Base-by-base conservation (phyloP, 1,140 invertebrate genomes). In the Sesamia nonagrioides region DNA sequence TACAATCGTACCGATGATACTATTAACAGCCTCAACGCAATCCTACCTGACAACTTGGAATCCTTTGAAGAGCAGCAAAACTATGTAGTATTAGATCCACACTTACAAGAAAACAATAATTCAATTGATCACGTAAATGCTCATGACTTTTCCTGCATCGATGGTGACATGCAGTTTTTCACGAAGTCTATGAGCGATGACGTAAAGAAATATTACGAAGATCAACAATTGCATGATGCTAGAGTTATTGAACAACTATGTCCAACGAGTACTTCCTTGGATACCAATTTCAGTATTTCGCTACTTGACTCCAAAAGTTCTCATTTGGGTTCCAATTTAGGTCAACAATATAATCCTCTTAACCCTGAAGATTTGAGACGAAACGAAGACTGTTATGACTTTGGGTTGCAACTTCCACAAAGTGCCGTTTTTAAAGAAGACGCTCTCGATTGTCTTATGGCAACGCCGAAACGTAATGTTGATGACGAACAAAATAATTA, bases 151-250 rank as follows among this genome's bases (percentile, higher is more conserved):
- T 91, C 93, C 9, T 90, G 92, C 61, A 94, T 95, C 21, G 93
- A 94, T 73, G 92, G 88, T 35, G 93, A 95, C 60, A 91, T 94
- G 91, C 92, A 94, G 66, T 95, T 92, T 58, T 93, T 94, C 78
- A 93, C 92, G 1, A 94, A 95, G 82, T 91, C 92, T 61, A 91
- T 95, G 89, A 94, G 90, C 54, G 93, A 95, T 18, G 93, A 95
- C 52, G 92, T 95, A 2, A 94, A 93, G 77, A 93, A 95, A 79
- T 95, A 90, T 88, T 95, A 95, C 61, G 88, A 94, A 77, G 91
- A 92, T 35, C 90, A 92, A 76, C 92, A 90, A 27, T 33, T 94
- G 0, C 88, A 82, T 68, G 91, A 93, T 63, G 79, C 87, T 5
- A 87, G 89, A 80, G 88, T 82, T 6, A 86, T 91, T 77, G 92